phyloP scores from a whole-genome alignment of 2,113 vertebrate genomes.

The Balaenoptera acutorostrata region DNA sequence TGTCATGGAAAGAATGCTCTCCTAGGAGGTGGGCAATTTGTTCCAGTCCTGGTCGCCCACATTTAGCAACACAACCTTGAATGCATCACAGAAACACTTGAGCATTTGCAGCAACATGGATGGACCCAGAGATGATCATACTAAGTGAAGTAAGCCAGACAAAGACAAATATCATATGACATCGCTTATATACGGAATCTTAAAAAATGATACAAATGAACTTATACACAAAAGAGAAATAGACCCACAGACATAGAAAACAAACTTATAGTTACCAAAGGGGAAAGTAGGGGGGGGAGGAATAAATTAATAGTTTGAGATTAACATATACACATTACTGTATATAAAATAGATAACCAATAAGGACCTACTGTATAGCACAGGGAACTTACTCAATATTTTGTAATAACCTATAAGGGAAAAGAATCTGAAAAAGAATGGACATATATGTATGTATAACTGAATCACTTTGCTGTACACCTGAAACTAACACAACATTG shows the following conservation, averaged over 20 bases:
- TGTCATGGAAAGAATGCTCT: background rate
- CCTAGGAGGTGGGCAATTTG: background rate
- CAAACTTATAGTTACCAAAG: background rate
- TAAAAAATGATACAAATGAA: background rate
- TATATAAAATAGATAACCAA: background rate
- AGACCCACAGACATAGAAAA: background rate
- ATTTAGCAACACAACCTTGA: background rate
- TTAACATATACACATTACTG: background rate
- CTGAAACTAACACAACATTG: background rate
- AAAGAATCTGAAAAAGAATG: background rate
- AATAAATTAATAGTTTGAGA: background rate
- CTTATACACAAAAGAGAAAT: background rate
- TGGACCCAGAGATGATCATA: background rate
- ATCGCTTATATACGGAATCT: background rate
- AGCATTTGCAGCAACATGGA: background rate
- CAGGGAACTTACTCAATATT: background rate
- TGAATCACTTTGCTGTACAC: background rate
- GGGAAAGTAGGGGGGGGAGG: background rate
- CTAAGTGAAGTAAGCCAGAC: background rate
- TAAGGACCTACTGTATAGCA: background rate
- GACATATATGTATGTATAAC: background rate
- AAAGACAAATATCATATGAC: background rate
- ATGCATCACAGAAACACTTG: background rate
- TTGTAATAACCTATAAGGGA: background rate
- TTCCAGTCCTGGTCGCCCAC: background rate